phyloP scores from a whole-genome alignment of 2,888 invertebrate genomes.

The Argynnis bischoffii region DNA sequence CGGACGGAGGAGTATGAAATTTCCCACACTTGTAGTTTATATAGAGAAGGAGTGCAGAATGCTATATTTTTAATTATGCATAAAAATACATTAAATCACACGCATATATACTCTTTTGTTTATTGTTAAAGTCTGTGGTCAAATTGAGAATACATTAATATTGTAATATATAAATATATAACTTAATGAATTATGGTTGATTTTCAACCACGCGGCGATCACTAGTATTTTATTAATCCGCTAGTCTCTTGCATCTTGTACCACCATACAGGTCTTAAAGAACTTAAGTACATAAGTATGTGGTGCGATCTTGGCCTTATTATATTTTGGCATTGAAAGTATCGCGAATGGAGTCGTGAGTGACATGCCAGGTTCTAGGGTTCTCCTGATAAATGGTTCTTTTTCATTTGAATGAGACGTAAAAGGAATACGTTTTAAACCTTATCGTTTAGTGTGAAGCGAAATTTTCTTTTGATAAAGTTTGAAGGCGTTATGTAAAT shows the following conservation, averaged over 20 bases:
- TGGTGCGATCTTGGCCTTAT: constrained; percentile 69
- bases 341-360: constrained; percentile 56
- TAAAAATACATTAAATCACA: too few species aligned
- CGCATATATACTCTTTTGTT: too few species aligned
- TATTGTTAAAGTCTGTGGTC: too few species aligned
- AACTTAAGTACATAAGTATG: constrained; percentile 51
- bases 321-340: constrained; percentile 72
- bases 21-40: too few species aligned
- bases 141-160: too few species aligned
- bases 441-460: constrained; percentile 12
- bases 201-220: not conserved
- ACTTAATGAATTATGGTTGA: too few species aligned
- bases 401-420: constrained; percentile 33
- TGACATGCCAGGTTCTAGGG: constrained; percentile 60
- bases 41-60: too few species aligned
- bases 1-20: too few species aligned
- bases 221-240: constrained; percentile 16
- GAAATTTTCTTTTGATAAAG: not conserved
- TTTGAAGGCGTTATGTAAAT: not conserved
- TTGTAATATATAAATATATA: too few species aligned
- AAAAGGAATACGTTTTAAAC: constrained; percentile 17
- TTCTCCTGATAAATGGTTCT: constrained; percentile 41
- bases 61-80: too few species aligned
- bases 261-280: constrained; percentile 39
- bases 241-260: constrained; percentile 31